These are phyloP conservation scores for Cephalopholis sonnerati DNA, from an alignment of 2,113 vertebrate genomes.

Conservation along the genomic window DNA sequence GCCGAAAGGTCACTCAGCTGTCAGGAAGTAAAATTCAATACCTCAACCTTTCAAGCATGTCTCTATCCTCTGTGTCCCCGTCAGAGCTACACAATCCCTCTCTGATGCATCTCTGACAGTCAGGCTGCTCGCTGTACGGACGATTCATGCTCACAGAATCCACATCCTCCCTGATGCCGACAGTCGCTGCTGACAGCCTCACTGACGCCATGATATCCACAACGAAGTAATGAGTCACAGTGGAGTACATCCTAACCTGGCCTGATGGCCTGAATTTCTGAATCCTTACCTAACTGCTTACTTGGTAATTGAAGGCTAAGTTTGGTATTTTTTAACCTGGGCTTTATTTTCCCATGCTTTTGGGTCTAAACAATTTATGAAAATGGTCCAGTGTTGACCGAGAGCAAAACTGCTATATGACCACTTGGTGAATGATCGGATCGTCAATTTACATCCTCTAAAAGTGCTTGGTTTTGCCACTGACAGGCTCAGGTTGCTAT, in stretches of 20 bases:
- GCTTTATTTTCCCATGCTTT: no score
- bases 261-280: background rate
- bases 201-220: background rate
- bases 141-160: slow-evolving; percentile 47
- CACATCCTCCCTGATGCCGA: slow-evolving; percentile 35
- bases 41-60: slow-evolving; percentile 81
- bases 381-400: no score
- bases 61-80: slow-evolving; percentile 77
- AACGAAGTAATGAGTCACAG: slow-evolving; percentile 18
- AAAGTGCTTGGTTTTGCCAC: no score
- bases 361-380: no score
- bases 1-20: slow-evolving; percentile 81
- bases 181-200: slow-evolving; percentile 33
- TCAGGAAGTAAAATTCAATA: slow-evolving; percentile 84
- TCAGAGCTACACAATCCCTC: slow-evolving; percentile 76
- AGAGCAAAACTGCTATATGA: no score
- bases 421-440: no score
- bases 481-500: no score
- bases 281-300: background rate
- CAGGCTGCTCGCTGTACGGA: slow-evolving; percentile 23
- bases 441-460: no score
- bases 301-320: no score
- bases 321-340: no score
- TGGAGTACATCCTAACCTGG: no score
- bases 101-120: slow-evolving; percentile 68